Percentiles rank a stretch among this genome's conserved stretches.
Evolutionary conservation across 2,113 vertebrate genomes (phyloP).

Genomic region (Poecilia latipinna): DNA sequence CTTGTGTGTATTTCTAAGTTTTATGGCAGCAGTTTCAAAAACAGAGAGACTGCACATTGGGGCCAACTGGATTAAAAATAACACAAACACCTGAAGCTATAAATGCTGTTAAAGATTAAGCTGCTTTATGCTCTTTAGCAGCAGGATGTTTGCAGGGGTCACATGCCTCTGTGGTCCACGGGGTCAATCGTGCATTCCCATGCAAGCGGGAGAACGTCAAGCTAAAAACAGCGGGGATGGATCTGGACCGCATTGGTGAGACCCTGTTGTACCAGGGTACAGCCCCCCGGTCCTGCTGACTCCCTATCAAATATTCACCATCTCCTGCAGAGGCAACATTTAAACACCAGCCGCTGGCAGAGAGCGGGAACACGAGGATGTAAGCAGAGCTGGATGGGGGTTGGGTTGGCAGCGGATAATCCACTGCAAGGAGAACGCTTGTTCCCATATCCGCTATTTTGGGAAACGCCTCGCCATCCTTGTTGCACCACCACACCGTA

Average conservation of each 20-base stretch:
- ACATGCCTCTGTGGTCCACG: neutral
- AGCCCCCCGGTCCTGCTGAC: constrained; percentile 47
- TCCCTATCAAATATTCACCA: constrained; percentile 74
- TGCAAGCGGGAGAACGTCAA: neutral
- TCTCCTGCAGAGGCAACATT: constrained; percentile 65
- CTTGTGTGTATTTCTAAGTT: too few species aligned
- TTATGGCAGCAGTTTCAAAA: too few species aligned
- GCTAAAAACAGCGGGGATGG: constrained; percentile 9
- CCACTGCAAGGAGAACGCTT: constrained; percentile 47
- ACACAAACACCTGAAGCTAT: neutral
- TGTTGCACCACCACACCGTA: constrained; percentile 12
- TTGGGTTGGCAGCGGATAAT: constrained; percentile 57
- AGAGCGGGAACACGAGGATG: constrained; percentile 20
- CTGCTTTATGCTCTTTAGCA: neutral
- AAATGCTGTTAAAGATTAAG: constrained; percentile 1
- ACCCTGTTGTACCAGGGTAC: constrained; percentile 39
- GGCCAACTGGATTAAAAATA: constrained; percentile 45
- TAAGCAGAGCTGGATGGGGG: constrained; percentile 41
- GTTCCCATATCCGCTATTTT: constrained; percentile 55
- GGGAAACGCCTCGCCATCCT: constrained; percentile 36
- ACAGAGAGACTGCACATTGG: too few species aligned
- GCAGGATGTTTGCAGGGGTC: neutral
- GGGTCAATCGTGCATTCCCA: constrained; percentile 16
- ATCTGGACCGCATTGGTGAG: constrained; percentile 29
- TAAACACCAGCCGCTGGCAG: constrained; percentile 50